phyloP scores from a whole-genome alignment of 1,140 invertebrate species.

The Augochlora pura region DNA sequence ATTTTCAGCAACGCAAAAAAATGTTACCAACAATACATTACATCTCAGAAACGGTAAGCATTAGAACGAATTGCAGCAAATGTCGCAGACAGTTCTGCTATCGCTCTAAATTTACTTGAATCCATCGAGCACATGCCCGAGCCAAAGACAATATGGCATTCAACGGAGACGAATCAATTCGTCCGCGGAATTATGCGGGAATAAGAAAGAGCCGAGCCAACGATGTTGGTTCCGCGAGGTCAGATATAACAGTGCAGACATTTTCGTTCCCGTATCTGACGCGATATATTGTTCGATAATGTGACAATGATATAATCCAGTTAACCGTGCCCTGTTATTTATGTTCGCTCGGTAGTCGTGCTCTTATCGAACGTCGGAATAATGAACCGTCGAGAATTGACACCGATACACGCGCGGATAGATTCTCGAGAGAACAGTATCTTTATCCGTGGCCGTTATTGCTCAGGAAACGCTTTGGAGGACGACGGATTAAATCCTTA shows the following conservation, averaged over 20 bases:
- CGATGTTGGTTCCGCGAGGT: conserved; percentile 39
- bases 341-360: neutral
- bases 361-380: neutral
- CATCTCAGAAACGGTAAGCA: no score
- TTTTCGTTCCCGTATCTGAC: conserved; percentile 8
- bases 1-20: no score
- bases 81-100: no score
- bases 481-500: neutral
- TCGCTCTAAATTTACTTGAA: no score
- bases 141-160: neutral
- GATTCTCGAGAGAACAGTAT: neutral
- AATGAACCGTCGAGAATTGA: neutral
- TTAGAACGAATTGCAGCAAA: no score
- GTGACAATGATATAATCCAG: conserved; percentile 51
- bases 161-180: conserved; percentile 16
- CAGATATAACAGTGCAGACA: conserved; percentile 40
- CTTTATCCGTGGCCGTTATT: neutral
- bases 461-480: neutral
- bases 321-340: conserved; percentile 35
- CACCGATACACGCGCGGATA: neutral
- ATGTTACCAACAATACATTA: no score
- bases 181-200: neutral
- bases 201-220: neutral
- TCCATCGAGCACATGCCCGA: no score
- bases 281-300: conserved; percentile 46